phyloP scores from a whole-genome alignment of 1,140 invertebrate species.

The Papilio machaon region DNA sequence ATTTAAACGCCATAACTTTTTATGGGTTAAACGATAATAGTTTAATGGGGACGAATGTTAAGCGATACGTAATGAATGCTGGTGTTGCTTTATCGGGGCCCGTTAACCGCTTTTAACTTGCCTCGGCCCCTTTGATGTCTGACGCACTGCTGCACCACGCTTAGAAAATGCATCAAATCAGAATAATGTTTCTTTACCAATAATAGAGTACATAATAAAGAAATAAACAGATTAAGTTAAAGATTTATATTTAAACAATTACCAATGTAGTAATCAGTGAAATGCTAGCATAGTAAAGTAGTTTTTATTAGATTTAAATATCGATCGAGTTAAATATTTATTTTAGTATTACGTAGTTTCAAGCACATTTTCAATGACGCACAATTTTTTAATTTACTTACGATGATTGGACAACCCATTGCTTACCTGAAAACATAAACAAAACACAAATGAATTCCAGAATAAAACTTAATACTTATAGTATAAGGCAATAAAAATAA shows the following conservation, averaged over 20 bases:
- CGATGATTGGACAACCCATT: background rate
- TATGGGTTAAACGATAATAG: conserved; percentile 58
- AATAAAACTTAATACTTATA: background rate
- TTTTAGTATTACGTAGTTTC: background rate
- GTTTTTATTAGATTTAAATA: background rate
- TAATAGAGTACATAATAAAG: background rate
- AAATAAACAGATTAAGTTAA: background rate
- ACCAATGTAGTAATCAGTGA: background rate
- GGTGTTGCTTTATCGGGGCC: conserved; percentile 49
- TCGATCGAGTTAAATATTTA: no score
- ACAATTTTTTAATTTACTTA: background rate
- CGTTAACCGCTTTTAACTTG: conserved; percentile 45
- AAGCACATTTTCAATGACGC: background rate
- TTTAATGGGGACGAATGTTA: conserved; percentile 55
- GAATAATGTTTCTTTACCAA: conserved; percentile 9
- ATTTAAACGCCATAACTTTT: conserved; percentile 70
- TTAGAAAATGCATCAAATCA: conserved; percentile 14
- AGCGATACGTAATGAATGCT: conserved; percentile 46
- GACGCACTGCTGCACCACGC: background rate
- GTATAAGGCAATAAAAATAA: background rate
- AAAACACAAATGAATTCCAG: background rate
- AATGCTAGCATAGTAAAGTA: background rate
- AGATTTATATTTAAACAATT: background rate
- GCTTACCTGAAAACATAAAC: conserved; percentile 26
- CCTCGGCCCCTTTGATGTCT: conserved; percentile 42